Base-by-base conservation (phyloP, 2,797 vertebrate species). In the Sorex maritimensis region DNA sequence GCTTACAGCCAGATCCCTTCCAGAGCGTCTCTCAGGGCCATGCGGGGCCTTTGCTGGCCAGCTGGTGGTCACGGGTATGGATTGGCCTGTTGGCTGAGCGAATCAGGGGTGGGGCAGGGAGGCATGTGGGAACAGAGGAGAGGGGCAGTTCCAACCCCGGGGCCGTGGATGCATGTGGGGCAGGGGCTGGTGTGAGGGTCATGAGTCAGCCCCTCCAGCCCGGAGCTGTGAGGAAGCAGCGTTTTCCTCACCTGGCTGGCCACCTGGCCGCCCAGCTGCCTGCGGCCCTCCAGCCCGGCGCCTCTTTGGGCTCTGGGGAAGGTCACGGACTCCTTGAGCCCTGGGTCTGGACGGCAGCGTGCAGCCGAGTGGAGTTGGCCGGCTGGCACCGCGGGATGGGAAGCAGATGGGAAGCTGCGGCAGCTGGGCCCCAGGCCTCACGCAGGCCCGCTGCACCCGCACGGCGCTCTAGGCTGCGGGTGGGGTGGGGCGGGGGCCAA, bases 391-490 rank as follows among this genome's bases (percentile, higher is more conserved):
- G 0, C 77, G 52, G 87, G 72, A 90, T 3, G 8, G 74, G 88
- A 79, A 73, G 61, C 84, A 81, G 87, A 86, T 91, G 92, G 93
- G 81, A 83, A 69, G 77, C 84, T 19, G 12, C 38, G 38, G 89
- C 87, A 88, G 58, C 94, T 88, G 86, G 61, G 83, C 55, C 68
- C 81, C 72, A 84, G 89, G 41, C 92, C 55, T 95, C 28, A 12
- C 79, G 61, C 9, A 7, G 82, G 85, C 94, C 81, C 73, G 34
- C 65, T 55, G 10, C 52, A 82, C 90, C 88, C 79, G 88, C 67
- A 3, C 21, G 3, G 84, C 61, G 67, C 72, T 34, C 86, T 4
- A 6, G 6, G 8, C 73, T 80, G 9, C 30, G 72, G 52, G 65
- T 58, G 34, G 55, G 77, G 28, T 65, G 30, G 67, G 38, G 17